A percentile compares a stretch with the other conserved stretches of the same genome.
Evolutionary conservation across 2,113 vertebrate genomes (phyloP).

Genomic region (Mobula hypostoma): DNA sequence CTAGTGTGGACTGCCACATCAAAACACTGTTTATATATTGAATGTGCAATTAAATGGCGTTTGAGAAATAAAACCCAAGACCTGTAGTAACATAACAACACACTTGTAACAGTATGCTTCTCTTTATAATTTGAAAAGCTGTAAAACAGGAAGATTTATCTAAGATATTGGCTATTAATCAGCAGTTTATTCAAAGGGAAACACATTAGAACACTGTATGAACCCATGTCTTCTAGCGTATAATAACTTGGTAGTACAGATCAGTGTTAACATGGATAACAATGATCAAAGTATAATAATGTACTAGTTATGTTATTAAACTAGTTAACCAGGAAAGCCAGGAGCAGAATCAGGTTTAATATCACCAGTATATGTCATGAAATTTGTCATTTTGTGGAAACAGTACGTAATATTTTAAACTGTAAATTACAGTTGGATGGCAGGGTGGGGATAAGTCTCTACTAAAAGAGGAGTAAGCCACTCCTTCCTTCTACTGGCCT

Average conservation of each 20-base stretch:
- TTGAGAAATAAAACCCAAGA: background rate
- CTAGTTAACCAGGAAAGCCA: background rate
- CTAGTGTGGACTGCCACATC: background rate
- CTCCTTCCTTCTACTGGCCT: too few species aligned
- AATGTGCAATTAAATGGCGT: background rate
- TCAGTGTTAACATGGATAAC: background rate
- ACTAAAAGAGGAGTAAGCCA: too few species aligned
- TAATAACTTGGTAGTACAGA: background rate
- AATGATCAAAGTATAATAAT: background rate
- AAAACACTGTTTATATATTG: background rate
- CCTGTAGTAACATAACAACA: background rate
- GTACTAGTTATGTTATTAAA: background rate
- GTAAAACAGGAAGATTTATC: background rate
- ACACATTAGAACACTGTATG: background rate
- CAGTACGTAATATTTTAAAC: too few species aligned
- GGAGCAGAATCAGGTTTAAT: too few species aligned
- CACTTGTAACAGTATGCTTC: background rate
- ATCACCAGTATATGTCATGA: too few species aligned
- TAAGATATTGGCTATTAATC: background rate
- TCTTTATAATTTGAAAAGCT: background rate
- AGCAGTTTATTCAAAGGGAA: background rate
- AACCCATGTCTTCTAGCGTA: background rate
- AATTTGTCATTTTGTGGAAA: too few species aligned
- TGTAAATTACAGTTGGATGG: too few species aligned
- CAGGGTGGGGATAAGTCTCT: too few species aligned